These are phyloP conservation scores for Caenorhabditis sp. DNA, from an alignment of 2,888 invertebrate genomes.

Conservation along the genomic window DNA sequence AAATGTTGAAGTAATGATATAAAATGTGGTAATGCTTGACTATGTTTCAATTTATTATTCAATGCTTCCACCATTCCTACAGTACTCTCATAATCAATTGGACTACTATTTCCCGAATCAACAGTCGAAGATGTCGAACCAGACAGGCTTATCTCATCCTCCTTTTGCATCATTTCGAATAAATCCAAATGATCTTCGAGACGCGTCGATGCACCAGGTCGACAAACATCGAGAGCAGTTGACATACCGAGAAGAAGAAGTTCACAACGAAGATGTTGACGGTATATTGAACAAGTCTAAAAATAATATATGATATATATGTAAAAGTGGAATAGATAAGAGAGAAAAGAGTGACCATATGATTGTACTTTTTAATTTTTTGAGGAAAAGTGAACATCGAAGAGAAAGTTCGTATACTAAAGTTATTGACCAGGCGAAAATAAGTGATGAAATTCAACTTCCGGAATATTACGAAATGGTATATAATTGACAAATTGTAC, in stretches of 20 bases:
- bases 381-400: conserved; percentile 19
- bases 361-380: not conserved
- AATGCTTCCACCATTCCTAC: conserved; percentile 84
- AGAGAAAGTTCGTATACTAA: no score
- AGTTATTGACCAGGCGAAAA: no score
- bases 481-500: no score
- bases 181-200: conserved; percentile 85
- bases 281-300: conserved; percentile 83
- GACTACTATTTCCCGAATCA: conserved; percentile 60
- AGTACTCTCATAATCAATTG: conserved; percentile 77
- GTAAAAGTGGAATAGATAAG: conserved; percentile 2
- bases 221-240: conserved; percentile 75
- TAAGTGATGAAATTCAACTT: no score
- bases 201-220: conserved; percentile 52
- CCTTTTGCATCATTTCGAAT: conserved; percentile 92
- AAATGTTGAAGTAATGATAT: conserved; percentile 88
- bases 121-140: conserved; percentile 74
- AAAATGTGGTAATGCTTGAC: conserved; percentile 90
- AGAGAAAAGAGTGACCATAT: conserved; percentile 1
- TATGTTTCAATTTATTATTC: conserved; percentile 78
- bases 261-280: conserved; percentile 92
- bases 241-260: conserved; percentile 95
- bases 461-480: no score
- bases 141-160: conserved; percentile 92
- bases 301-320: conserved; percentile 35